Evolutionary conservation across 2,888 invertebrate species (phyloP).

Genomic region (Celastrina argiolus): DNA sequence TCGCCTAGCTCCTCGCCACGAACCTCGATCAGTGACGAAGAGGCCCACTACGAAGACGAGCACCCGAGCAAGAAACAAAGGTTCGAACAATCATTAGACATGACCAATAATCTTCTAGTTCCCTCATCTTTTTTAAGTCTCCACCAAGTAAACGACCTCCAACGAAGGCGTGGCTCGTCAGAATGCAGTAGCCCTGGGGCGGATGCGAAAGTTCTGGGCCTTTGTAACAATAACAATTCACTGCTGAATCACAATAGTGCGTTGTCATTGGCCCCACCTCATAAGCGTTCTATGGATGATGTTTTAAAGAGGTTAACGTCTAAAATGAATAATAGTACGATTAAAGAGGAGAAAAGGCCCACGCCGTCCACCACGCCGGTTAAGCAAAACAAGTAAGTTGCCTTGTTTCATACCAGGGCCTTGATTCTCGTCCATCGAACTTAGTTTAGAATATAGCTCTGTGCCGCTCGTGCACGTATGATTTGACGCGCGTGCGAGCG

Average conservation of each 20-base stretch:
- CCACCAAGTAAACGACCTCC: conserved; percentile 77
- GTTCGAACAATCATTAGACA: conserved; percentile 78
- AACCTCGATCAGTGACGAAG: conserved; percentile 78
- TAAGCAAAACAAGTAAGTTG: conserved; percentile 73
- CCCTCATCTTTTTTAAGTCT: conserved; percentile 74
- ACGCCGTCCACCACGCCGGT: conserved; percentile 83
- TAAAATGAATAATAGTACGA: conserved; percentile 88
- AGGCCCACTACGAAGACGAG: conserved; percentile 78
- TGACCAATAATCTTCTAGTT: conserved; percentile 79
- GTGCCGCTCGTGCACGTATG: no score
- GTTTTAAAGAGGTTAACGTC: conserved; percentile 91
- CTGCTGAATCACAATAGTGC: conserved; percentile 80
- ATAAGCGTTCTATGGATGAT: conserved; percentile 93
- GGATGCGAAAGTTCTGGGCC: conserved; percentile 81
- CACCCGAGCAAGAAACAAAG: conserved; percentile 79
- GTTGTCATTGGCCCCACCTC: conserved; percentile 69
- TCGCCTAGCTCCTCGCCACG: conserved; percentile 69
- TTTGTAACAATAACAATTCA: conserved; percentile 81
- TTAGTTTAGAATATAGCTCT: no score
- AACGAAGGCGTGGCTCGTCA: conserved; percentile 77
- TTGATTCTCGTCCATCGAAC: no score
- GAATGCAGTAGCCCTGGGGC: conserved; percentile 86
- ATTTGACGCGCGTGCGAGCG: no score
- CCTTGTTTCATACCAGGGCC: neutral
- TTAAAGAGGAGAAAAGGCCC: conserved; percentile 84